Base-by-base conservation (phyloP, 2,888 invertebrate genomes). In the Orthonevra nobilis region DNA sequence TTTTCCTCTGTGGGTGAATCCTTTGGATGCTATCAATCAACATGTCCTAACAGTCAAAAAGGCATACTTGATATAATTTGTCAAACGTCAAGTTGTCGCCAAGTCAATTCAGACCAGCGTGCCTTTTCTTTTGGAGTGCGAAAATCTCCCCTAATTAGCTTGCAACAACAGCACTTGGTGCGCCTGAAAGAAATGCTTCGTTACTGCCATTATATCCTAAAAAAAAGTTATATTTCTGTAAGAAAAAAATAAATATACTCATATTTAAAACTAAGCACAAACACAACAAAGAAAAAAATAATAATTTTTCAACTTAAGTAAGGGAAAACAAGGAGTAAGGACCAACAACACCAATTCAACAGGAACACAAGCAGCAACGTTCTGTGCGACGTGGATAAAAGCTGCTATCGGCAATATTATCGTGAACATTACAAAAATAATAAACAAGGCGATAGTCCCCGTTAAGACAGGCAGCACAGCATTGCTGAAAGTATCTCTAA, bases 351-450 rank as follows among this genome's bases (percentile, higher is more conserved):
- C 14, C 26, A 48, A 40, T 19, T 15, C 15, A 28, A 34, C 32
- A 17, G 20, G 14, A 30, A 10, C 10, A 23, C 19, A 36, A 63
- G 23, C 34, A 54, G 28, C 38, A 30, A 26, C 32, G 26, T 68
- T 48, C 28, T 40, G 32, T 58, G 40, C 58, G 23, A 58, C 23
- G 23, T 3, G 40, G 32, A 58, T 50, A 54, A 61, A 74, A 61
- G 23, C 12, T 54, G 34, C 61, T 50, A 68, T 58, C 58, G 68
- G 48, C 56, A 48, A 70, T 63, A 56, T 70, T 70, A 75, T 66
- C 73, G 28, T 73, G 42, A 32, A 66, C 56, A 73, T 73, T 64
- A 64, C 50, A 26, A 42, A 63, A 56, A 75, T 70, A 70, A 75
- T 56, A 75, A 70, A 75, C 75, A 70, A 42, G 72, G 34, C 72